A percentile compares a stretch with the other conserved stretches of the same genome.
Evolutionary conservation across 2,113 vertebrate species (phyloP).

Genomic region (Capreolus pygargus): DNA sequence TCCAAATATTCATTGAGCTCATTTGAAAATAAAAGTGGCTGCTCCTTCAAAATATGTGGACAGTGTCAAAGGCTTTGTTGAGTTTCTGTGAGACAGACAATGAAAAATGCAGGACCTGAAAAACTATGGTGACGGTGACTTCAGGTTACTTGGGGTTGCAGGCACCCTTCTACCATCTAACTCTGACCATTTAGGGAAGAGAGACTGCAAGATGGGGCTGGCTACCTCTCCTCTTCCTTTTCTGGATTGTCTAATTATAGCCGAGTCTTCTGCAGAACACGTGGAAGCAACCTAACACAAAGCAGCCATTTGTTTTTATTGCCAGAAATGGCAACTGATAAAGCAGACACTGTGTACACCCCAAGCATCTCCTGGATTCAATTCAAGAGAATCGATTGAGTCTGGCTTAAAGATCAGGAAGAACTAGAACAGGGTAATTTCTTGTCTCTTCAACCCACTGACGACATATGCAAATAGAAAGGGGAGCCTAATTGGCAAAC

Average conservation of each 20-base stretch:
- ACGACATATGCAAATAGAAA: slow-evolving; percentile 70
- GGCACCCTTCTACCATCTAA: slow-evolving; percentile 38
- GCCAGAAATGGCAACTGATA: slow-evolving; percentile 70
- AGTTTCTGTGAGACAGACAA: slow-evolving; percentile 26
- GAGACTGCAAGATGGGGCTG: background rate
- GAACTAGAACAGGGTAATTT: slow-evolving; percentile 40
- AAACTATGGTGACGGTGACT: background rate
- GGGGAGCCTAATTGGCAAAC: slow-evolving; percentile 23
- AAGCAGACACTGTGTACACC: slow-evolving; percentile 57
- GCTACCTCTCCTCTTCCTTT: slow-evolving; percentile 11
- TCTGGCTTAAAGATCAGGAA: slow-evolving; percentile 65
- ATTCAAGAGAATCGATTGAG: slow-evolving; percentile 57
- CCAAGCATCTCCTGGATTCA: slow-evolving; percentile 34
- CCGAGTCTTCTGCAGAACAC: background rate
- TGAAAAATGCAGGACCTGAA: slow-evolving; percentile 32
- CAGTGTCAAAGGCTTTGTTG: slow-evolving; percentile 16
- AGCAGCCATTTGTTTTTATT: slow-evolving; percentile 63
- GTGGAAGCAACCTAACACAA: background rate
- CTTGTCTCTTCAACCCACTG: slow-evolving; percentile 34
- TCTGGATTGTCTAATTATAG: slow-evolving; percentile 53
- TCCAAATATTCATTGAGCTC: slow-evolving; percentile 68
- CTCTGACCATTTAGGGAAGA: slow-evolving; percentile 31
- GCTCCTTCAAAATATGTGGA: slow-evolving; percentile 53
- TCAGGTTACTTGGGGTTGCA: slow-evolving; percentile 34
- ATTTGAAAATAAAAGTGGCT: slow-evolving; percentile 73